Percentiles rank a stretch among this genome's conserved stretches.
Conservation (phyloP, 2,797 vertebrate species). For the Pelobates cultripes region DNA sequence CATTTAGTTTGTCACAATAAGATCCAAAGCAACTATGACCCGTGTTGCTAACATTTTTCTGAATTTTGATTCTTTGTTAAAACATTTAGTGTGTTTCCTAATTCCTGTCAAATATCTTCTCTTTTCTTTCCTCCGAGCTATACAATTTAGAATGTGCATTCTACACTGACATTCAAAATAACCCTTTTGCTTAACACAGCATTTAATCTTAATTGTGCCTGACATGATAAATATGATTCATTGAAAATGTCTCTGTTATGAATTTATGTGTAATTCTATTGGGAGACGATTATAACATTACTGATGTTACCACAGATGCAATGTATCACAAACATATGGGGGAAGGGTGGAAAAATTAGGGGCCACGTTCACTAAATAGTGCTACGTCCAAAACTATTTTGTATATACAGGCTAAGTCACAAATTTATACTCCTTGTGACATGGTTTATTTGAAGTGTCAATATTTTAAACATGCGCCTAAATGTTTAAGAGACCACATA, state of each 20-base stretch:
- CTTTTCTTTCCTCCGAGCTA: background rate
- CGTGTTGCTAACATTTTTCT: background rate
- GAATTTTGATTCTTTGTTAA: background rate
- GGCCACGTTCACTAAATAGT: background rate
- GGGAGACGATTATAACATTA: background rate
- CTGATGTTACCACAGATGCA: background rate
- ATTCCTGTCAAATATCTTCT: background rate
- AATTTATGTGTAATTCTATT: background rate
- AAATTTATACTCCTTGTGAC: no score
- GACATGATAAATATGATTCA: constrained; percentile 2
- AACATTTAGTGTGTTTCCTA: background rate
- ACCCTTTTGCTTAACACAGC: background rate
- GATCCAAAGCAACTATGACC: background rate
- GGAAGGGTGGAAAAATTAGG: background rate
- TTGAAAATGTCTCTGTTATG: background rate
- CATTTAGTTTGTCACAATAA: background rate
- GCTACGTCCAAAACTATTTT: background rate
- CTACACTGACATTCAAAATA: background rate
- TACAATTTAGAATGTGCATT: background rate
- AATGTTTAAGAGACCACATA: no score
- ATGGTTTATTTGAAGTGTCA: no score
- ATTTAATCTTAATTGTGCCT: background rate
- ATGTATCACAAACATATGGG: background rate
- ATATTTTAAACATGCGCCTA: no score
- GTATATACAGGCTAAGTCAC: no score